Evolutionary conservation across 2,888 invertebrate species (phyloP), one percentile per base, ranked within the genome.

Genomic region (Xestobium rufovillosum): DNA sequence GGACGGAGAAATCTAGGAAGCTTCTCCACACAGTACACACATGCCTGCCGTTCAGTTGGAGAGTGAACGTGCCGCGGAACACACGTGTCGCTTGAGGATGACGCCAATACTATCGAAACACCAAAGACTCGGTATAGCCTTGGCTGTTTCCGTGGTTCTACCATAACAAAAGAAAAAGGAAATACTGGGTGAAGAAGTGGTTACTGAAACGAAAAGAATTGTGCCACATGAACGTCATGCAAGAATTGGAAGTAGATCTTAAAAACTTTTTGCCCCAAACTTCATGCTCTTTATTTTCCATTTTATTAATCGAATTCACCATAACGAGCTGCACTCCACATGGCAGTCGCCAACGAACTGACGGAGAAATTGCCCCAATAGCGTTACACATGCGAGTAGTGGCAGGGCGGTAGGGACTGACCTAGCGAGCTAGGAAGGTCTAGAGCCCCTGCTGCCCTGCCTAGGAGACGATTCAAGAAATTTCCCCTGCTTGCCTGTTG

Each of bases 251-350:
- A 14, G 14, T 31, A 11, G 31, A 31, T 31, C 15, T 31, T 13
- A 31, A 31, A 31, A 31, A 31, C 14, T 31, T 14, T 14, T 31
- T 31, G 14, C 31, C n/a, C 31, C 31, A 31, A 10, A 31, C 15
- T 13, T 31, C 15, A 14, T 13, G 31, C n/a, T 19, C 23, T 13
- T 31, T 13, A 8, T 31, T 9, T 8, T 31, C 9, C 9, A 11
- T 31, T 14, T 31, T 13, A n/a, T 4, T 31, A 13, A 8, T 4
- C 4, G 23, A 8, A 19, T 19, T 19, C 23, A 19, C 23, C 23
- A 19, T n/a, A n/a, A n/a, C 23, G 23, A 19, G 23, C 23, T 19
- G n/a, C 23, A 31, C 15, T 11, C 31, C 4, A 14, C 9, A n/a
- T 14, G 8, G 6, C 6, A 8, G 9, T 11, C 31, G 31, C 4